phyloP scores from a whole-genome alignment of 2,888 invertebrate species.

The Gortyna flavago region DNA sequence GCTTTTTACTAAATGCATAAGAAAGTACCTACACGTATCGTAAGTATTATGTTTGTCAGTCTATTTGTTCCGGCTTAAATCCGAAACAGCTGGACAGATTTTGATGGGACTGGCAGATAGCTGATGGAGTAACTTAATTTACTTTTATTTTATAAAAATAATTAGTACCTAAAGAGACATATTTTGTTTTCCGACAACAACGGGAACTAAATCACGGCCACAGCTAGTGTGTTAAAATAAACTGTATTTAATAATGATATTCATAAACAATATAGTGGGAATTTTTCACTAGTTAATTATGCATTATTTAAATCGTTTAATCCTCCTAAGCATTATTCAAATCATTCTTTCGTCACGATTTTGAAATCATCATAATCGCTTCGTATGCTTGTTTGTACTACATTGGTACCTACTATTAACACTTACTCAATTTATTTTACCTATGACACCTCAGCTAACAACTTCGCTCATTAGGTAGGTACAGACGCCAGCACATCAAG shows the following conservation, averaged over 20 bases:
- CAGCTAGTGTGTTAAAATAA: not conserved
- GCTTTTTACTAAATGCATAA: not conserved
- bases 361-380: constrained; percentile 30
- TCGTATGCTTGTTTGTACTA: not conserved
- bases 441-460: not conserved
- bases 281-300: constrained; percentile 45
- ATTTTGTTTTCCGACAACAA: not conserved
- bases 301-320: constrained; percentile 53
- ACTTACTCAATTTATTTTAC: not conserved
- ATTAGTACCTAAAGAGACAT: not conserved
- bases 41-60: not conserved
- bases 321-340: constrained; percentile 39
- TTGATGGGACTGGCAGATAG: not conserved
- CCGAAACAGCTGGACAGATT: not conserved
- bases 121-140: not conserved
- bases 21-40: too few species aligned
- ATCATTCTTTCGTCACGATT: constrained; percentile 44
- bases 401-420: not conserved
- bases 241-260: constrained; percentile 10
- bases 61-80: not conserved
- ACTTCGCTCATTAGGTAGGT: constrained; percentile 4
- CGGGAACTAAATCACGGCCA: not conserved
- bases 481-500: too few species aligned
- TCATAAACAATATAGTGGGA: constrained; percentile 33
- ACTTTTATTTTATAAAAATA: too few species aligned